Base-by-base conservation (phyloP, 2,113 vertebrate genomes). In the Neogobius melanostomus region DNA sequence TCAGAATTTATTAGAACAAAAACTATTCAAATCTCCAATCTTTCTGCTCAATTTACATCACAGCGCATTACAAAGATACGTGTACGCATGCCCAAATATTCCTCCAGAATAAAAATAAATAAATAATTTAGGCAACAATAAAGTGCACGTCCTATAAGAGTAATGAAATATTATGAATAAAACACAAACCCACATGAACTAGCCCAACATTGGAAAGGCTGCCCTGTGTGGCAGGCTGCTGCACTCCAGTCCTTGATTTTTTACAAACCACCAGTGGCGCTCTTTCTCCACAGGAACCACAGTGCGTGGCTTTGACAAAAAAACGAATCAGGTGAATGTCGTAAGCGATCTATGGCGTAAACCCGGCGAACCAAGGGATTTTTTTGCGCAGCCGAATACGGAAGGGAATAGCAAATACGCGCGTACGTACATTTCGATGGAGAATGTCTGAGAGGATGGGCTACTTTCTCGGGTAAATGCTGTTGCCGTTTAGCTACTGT, bases 231-330 rank as follows among this genome's bases (percentile, higher is more conserved):
- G 28, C 28, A 36, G 28, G 28, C 49, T n/a, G 6, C 52, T 0
- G 16, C 9, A 16, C 53, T 85, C 82, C 84, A 72, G 72, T 85
- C 73, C 67, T 68, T 71, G 74, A 54, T 75, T 64, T 21, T 85
- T 82, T 84, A 74, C 81, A 51, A 85, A 77, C 86, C 89, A 82
- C 78, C 76, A 14, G 85, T 80, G 82, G 87, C 88, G 86, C 88
- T 52, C 71, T 87, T 83, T 62, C 75, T 79, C 79, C 69, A 66
- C 68, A 76, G 72, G 47, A 84, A 75, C 69, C 68, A 57, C 47
- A 0, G 75, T 72, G 42, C 61, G 54, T 67, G 53, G 69, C 73
- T 28, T 75, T 43, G 52, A 68, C 21, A 4, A 52, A 42, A 62
- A 69, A 60, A 5, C 64, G 16, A 52, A 50, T 63, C 78, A 81